Evolutionary conservation across 2,797 vertebrate species (phyloP).

Genomic region (Cossypha polioptera): DNA sequence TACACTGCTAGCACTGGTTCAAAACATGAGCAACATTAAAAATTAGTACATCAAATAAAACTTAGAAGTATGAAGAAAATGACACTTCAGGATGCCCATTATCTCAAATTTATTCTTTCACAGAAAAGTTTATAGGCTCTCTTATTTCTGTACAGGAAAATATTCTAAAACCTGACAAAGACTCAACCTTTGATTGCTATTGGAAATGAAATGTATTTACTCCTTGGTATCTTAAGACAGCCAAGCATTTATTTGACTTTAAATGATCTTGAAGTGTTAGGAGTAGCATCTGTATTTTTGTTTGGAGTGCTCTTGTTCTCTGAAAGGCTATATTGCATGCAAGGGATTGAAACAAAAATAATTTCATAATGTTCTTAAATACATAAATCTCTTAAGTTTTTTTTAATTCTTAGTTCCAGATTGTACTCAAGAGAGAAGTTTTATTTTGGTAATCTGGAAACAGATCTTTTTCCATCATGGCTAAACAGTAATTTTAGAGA

Average conservation of each 20-base stretch:
- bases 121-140: background rate
- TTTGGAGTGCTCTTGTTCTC: background rate
- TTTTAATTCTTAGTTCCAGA: background rate
- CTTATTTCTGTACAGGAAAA: background rate
- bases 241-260: background rate
- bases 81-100: background rate
- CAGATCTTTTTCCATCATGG: background rate
- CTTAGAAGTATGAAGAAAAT: background rate
- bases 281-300: background rate
- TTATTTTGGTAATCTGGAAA: background rate
- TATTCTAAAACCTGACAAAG: background rate
- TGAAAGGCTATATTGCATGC: background rate
- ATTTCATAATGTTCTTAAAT: background rate
- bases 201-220: background rate
- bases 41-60: background rate
- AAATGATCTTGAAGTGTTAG: background rate
- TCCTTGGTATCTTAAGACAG: background rate
- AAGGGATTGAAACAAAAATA: background rate
- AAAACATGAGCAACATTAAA: background rate
- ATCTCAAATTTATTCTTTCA: background rate
- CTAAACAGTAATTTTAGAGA: constrained; percentile 11
- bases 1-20: background rate
- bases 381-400: background rate
- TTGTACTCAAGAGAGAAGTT: background rate
- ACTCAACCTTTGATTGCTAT: background rate